Conservation (phyloP, 1,140 invertebrate genomes). For the Philotrypesis tridentata region DNA sequence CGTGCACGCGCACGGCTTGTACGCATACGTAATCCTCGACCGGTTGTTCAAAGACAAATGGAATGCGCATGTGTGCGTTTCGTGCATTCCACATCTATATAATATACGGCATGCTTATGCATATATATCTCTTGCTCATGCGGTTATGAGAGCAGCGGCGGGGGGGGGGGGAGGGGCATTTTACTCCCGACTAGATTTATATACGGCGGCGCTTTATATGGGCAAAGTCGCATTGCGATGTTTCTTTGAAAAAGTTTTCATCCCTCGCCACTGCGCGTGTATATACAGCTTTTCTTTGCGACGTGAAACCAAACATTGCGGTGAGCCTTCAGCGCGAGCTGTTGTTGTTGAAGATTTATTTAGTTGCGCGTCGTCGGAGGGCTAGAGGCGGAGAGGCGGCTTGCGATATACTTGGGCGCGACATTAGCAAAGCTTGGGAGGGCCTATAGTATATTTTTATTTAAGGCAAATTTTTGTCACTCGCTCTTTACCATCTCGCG, state of each 20-base stretch:
- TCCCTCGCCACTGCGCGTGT: constrained; percentile 32
- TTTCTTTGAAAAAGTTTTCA: constrained; percentile 1
- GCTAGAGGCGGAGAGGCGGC: too few species aligned
- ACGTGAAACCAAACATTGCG: constrained; percentile 31
- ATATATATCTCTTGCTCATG: neutral
- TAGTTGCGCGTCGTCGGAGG: neutral
- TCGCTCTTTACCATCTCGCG: too few species aligned
- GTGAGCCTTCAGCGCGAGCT: neutral
- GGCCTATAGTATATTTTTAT: too few species aligned
- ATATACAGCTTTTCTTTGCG: neutral
- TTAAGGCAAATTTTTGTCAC: too few species aligned
- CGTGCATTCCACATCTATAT: neutral
- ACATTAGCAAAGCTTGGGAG: too few species aligned
- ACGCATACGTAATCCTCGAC: neutral
- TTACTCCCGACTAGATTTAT: constrained; percentile 4
- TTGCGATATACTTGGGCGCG: too few species aligned
- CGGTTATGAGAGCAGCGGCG: constrained; percentile 19
- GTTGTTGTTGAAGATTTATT: neutral
- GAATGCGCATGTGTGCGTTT: neutral
- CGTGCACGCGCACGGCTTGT: constrained; percentile 35
- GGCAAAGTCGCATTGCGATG: neutral
- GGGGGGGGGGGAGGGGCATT: too few species aligned
- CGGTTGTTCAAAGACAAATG: neutral
- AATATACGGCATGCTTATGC: neutral
- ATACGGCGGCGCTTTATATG: neutral